Base-by-base conservation (phyloP, 2,797 vertebrate genomes). In the Karalla daura region DNA sequence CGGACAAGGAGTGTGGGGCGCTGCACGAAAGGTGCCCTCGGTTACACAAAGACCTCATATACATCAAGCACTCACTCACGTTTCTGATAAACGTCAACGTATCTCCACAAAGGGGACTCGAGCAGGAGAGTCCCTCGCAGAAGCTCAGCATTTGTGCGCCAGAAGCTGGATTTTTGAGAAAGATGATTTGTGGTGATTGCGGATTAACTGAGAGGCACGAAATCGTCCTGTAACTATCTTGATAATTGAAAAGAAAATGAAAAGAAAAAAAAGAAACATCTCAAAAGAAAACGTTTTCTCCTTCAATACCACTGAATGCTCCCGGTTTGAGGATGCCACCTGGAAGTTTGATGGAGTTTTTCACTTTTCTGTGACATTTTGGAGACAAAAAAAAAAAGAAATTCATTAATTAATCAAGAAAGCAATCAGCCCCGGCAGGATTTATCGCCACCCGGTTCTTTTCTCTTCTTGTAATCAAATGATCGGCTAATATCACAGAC, bases 31-130 rank as follows among this genome's bases (percentile, higher is more conserved):
- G 49, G 33, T 50, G 65, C 61, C 53, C 62, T 50, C 68, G 51
- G 23, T 71, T 65, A 78, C 17, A 76, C 32, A 37, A 45, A 72
- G 15, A 13, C 50, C 47, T 60, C 27, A 61, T 20, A 72, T 33
- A 58, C 30, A 71, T 5, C 59, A 24, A 46, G 35, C 37, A 30
- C n/a, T n/a, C 2, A 51, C 27, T 41, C 11, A 11, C 23, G 32
- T 11, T n/a, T 43, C 30, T 47, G 2, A 43, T 12, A 36, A 35
- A 13, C 6, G 4, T 28, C 7, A 30, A 47, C 15, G 21, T 21
- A 47, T 39, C 23, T 37, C 44, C 9, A 50, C 17, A 30, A 36
- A 6, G 37, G 43, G 9, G 41, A 40, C 4, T 37, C 37, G 37
- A 56, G 23, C 5, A 44, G 17, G 18, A 14, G 39, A 15, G 49